phyloP scores from a whole-genome alignment of 1,140 invertebrate genomes.

The Anoplolepis gracilipes region DNA sequence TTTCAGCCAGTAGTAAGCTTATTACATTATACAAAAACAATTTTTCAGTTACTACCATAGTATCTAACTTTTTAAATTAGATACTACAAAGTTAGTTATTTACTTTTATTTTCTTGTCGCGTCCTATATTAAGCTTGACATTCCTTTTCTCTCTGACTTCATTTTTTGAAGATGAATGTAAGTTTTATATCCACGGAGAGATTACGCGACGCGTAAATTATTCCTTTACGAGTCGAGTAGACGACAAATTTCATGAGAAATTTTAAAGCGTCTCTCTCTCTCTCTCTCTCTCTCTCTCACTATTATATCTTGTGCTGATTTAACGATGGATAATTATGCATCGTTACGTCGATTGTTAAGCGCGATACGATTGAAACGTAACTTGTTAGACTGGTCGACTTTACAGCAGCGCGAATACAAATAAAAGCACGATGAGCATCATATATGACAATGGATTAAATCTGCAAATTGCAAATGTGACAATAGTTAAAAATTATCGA shows the following conservation, averaged over 20 bases:
- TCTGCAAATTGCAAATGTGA: not conserved
- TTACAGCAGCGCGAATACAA: not conserved
- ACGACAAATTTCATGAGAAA: not conserved
- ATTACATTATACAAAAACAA: slow-evolving; percentile 1
- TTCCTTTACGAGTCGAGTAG: not conserved
- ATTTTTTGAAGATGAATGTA: not conserved
- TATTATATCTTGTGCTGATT: slow-evolving; percentile 8
- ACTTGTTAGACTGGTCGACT: not conserved
- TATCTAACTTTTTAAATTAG: slow-evolving; percentile 9
- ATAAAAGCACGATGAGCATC: not conserved
- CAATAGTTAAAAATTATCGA: not conserved
- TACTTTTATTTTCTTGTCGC: slow-evolving; percentile 17
- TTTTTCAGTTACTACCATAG: not conserved
- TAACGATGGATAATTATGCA: slow-evolving; percentile 49
- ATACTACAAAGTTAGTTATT: not conserved
- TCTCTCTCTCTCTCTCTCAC: too few relatives aligned
- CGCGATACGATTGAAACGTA: not conserved
- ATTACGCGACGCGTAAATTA: slow-evolving; percentile 19
- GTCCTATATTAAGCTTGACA: not conserved
- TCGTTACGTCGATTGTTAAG: not conserved
- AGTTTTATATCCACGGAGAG: not conserved
- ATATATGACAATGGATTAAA: not conserved
- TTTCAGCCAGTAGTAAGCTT: not conserved
- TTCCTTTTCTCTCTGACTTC: not conserved
- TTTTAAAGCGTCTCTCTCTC: too few relatives aligned